phyloP scores from a whole-genome alignment of 2,888 invertebrate species.

The Ectemnius continuus region DNA sequence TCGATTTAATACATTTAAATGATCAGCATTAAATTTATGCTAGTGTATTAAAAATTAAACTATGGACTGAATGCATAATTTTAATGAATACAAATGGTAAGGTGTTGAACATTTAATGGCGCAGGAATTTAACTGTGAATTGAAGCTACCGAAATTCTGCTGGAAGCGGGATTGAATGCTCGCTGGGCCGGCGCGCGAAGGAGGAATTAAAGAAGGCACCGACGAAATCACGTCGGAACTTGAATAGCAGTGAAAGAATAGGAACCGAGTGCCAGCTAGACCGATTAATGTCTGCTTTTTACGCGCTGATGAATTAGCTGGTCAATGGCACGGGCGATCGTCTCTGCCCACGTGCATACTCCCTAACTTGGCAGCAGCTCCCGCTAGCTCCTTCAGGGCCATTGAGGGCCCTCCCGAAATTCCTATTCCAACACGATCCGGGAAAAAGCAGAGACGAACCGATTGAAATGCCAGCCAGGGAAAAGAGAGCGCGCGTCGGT shows the following conservation, averaged over 20 bases:
- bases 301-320: constrained; percentile 74
- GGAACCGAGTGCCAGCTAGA: constrained; percentile 18
- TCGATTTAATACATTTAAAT: too few species aligned
- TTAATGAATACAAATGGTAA: too few species aligned
- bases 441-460: neutral
- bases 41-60: too few species aligned
- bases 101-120: too few species aligned
- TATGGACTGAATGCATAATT: too few species aligned
- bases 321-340: constrained; percentile 68
- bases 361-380: neutral
- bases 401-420: constrained; percentile 22
- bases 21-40: too few species aligned
- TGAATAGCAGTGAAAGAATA: constrained; percentile 24
- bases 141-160: too few species aligned
- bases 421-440: constrained; percentile 8
- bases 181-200: too few species aligned
- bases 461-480: neutral
- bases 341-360: constrained; percentile 40
- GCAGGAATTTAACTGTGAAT: too few species aligned
- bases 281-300: constrained; percentile 57
- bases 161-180: too few species aligned
- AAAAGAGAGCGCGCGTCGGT: neutral
- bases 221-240: neutral
- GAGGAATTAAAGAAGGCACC: neutral
- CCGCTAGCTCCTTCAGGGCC: constrained; percentile 25